A percentile compares a stretch with the other conserved stretches of the same genome.
These are phyloP conservation scores for Parnassius mnemosyne DNA, from an alignment of 2,888 invertebrate species.

Conservation along the genomic window DNA sequence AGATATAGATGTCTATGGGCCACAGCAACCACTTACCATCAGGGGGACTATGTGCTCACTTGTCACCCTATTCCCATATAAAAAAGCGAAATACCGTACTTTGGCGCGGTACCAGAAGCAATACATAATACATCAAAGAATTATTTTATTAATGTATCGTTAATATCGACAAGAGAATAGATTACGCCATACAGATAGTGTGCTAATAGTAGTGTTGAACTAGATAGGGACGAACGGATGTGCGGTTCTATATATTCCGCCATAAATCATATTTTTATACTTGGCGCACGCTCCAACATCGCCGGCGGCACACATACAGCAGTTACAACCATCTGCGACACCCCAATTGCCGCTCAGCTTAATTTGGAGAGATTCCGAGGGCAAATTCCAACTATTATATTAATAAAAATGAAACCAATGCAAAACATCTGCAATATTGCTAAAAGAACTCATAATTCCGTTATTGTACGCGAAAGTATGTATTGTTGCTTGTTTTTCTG, in stretches of 20 bases:
- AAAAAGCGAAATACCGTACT: no score
- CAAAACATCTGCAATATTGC: constrained; percentile 24
- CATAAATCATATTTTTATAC: constrained; percentile 75
- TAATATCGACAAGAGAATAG: background rate
- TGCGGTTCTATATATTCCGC: constrained; percentile 48
- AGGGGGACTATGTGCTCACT: no score
- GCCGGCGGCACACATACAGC: constrained; percentile 47
- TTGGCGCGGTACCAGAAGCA: no score
- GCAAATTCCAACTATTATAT: constrained; percentile 65
- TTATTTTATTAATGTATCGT: no score
- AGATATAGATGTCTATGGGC: no score
- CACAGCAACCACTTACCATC: no score
- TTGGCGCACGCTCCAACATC: constrained; percentile 55
- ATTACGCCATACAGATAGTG: constrained; percentile 47
- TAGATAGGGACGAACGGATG: constrained; percentile 53
- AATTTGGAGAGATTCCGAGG: constrained; percentile 69
- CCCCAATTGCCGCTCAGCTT: constrained; percentile 67
- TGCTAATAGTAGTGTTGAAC: constrained; percentile 53
- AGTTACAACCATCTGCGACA: constrained; percentile 75
- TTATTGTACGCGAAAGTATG: constrained; percentile 1
- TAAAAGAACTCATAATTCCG: constrained; percentile 12
- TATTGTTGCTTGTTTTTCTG: no score
- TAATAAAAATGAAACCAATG: constrained; percentile 42
- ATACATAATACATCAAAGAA: no score
- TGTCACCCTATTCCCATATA: no score